phyloP scores from a whole-genome alignment of 1,140 invertebrate species.

The Pogonus chalceus region DNA sequence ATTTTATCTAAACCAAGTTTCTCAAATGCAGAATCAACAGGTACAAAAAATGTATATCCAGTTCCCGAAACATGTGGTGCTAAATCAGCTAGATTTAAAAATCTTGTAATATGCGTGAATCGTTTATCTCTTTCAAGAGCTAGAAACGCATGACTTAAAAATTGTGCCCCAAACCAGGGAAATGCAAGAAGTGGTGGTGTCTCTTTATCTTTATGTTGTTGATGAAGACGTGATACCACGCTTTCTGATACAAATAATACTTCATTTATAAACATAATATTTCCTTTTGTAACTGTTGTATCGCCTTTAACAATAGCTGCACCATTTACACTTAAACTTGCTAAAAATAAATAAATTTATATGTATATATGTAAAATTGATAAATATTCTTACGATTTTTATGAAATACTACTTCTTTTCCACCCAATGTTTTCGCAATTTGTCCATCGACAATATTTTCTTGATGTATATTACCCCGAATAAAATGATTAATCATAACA shows the following conservation, averaged over 20 bases:
- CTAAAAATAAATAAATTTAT: slow-evolving; percentile 25
- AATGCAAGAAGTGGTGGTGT: slow-evolving; percentile 50
- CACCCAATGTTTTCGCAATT: slow-evolving; percentile 43
- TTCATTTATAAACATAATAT: slow-evolving; percentile 50
- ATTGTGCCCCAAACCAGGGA: slow-evolving; percentile 52
- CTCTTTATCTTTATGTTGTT: slow-evolving; percentile 50
- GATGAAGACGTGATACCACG: slow-evolving; percentile 46
- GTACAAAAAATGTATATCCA: slow-evolving; percentile 54
- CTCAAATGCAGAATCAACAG: slow-evolving; percentile 47
- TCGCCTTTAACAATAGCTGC: slow-evolving; percentile 47
- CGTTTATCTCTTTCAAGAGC: slow-evolving; percentile 43
- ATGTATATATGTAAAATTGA: neutral
- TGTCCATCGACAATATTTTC: slow-evolving; percentile 43
- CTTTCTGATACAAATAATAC: slow-evolving; percentile 49
- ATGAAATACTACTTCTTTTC: slow-evolving; percentile 42
- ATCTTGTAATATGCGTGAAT: slow-evolving; percentile 46
- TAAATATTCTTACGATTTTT: slow-evolving; percentile 40
- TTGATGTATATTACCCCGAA: slow-evolving; percentile 45
- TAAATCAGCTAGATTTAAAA: slow-evolving; percentile 47
- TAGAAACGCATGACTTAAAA: slow-evolving; percentile 49
- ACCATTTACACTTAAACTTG: slow-evolving; percentile 43
- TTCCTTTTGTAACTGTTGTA: slow-evolving; percentile 45
- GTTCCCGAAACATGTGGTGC: slow-evolving; percentile 45
- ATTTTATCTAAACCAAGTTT: slow-evolving; percentile 42
- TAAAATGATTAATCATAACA: slow-evolving; percentile 50